phyloP scores from a whole-genome alignment of 2,113 vertebrate species.

The Lagopus muta region DNA sequence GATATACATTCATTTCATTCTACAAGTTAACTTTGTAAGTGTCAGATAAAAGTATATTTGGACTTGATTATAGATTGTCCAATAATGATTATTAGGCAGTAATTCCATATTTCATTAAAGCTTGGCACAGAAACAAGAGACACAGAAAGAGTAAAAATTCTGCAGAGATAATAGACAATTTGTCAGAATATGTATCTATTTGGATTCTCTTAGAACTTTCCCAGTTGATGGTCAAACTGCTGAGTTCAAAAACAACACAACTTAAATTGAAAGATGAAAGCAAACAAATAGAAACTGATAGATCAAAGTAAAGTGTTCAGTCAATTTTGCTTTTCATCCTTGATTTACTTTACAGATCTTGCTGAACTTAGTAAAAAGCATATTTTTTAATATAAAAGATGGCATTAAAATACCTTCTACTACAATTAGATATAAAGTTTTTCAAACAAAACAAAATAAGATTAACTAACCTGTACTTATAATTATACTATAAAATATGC shows the following conservation, averaged over 20 bases:
- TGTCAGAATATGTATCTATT: neutral
- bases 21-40: neutral
- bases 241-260: neutral
- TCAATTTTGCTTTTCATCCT: neutral
- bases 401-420: neutral
- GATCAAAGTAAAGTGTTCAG: neutral
- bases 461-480: neutral
- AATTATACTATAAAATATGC: neutral
- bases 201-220: neutral
- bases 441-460: neutral
- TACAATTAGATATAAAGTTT: neutral
- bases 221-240: neutral
- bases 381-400: neutral
- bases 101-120: neutral
- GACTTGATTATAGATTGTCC: neutral
- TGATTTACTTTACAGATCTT: neutral
- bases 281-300: neutral
- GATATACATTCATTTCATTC: neutral
- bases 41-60: neutral
- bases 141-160: neutral
- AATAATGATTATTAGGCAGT: neutral
- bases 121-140: neutral
- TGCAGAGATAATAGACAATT: neutral
- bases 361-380: neutral
- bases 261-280: slow-evolving; percentile 27